Evolutionary conservation across 2,797 vertebrate genomes (phyloP), one percentile per base, ranked within the genome.

Genomic region (Apodemus agrarius): DNA sequence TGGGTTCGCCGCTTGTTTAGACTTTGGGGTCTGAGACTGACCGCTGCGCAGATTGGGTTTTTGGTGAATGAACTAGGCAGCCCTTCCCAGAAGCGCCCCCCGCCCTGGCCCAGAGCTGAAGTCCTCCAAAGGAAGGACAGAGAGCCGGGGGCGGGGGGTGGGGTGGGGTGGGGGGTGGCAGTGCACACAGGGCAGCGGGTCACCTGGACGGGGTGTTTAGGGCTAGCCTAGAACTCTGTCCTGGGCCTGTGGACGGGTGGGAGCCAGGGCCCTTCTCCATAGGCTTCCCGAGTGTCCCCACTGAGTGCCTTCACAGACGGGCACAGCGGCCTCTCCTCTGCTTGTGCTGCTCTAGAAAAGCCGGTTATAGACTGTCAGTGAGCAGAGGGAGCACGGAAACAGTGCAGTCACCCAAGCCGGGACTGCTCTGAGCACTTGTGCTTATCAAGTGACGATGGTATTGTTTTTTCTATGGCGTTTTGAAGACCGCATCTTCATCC

Each of bases 391-490:
- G 92, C 52, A 82, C 90, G 57, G 96, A 91, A 90, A 52, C 61
- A 69, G 84, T 89, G 91, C 46, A 46, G 29, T 95, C 57, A 43
- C 78, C 76, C 85, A 84, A 72, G 74, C 69, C 81, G 54, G 82
- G 72, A 54, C 43, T 86, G 67, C 81, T 52, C 78, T 93, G 95
- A 67, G 94, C 89, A 92, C 78, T 94, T 95, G 61, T 92, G 81
- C 90, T 96, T 97, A 96, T 96, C 94, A 84, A 63, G 26, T 75
- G 89, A 63, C 85, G n/a, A 87, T 83, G 37, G 59, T 26, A 91
- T 90, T 89, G 40, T 93, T 91, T n/a, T 90, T 96, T 94, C 93
- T 76, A 0, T 67, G 89, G 95, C 89, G 43, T 96, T 96, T 92
- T 75, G 65, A 95, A 92, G 92, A 82, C 88, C 93, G 93, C 89